Base-by-base conservation (phyloP, 2,113 vertebrate genomes). In the Puntigrus tetrazona region DNA sequence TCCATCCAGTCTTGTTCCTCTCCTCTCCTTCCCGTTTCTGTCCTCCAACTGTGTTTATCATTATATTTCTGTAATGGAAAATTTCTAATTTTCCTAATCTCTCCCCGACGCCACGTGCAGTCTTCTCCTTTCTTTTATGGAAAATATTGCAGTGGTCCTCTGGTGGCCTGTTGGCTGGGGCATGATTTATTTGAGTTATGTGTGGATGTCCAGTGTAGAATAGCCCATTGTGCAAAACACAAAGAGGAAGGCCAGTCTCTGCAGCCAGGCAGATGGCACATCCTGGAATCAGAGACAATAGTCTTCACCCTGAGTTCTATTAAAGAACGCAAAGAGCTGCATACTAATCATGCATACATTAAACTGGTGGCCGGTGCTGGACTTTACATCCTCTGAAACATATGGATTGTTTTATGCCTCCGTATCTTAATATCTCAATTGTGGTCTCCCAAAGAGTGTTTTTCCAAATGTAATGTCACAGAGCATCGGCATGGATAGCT, bases 381-480 rank as follows among this genome's bases (percentile, higher is more conserved):
- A 80, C 86, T 84, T 86, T 73, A 86, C 77, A 91, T 93, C 91
- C 89, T 93, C 91, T 92, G 92, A 93, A 93, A 94, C 84, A 63
- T 67, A 72, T 74, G 38, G 65, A 67, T 50, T 34, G 27, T 7
- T 61, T 55, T 43, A 20, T 29, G 27, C 9, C 63, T 55, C 31
- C 22, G 34, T n/a, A 65, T 43, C 36, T 45, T 65, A 29, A 38
- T 41, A 79, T 27, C 55, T 79, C 27, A 50, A 27, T 38, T 79
- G 9, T 65, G 31, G 45, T 59, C 14, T 41, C 9, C n/a, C 38
- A 29, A 14, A 61, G 38, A 63, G 4, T 55, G 9, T 31, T 52
- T 52, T 52, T 55, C 1, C 4, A 1, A 18, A 43, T 79, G 20
- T 13, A 20, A 63, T 45, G 9, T 47, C 8, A 31, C n/a, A 80